These are phyloP conservation scores for Myotis brandtii DNA, from an alignment of 2,113 vertebrate species.

Conservation along the genomic window DNA sequence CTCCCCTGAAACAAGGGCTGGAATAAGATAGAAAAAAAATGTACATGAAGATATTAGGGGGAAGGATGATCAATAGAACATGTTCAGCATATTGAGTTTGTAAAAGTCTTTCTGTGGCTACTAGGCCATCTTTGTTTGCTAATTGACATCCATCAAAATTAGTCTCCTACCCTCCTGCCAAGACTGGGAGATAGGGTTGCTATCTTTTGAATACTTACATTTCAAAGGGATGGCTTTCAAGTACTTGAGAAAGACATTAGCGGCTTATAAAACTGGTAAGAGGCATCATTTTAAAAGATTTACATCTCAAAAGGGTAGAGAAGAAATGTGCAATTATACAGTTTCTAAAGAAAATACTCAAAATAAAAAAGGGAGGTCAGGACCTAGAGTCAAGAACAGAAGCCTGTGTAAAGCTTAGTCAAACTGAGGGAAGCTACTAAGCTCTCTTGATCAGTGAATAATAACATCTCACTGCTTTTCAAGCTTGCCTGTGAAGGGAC, in stretches of 20 bases:
- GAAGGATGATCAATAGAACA: not conserved
- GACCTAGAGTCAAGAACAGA: not conserved
- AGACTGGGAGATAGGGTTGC: not conserved
- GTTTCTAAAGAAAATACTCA: conserved; percentile 7
- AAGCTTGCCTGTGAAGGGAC: not conserved
- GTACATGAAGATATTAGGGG: not conserved
- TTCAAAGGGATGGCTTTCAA: not conserved
- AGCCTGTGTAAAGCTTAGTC: not conserved
- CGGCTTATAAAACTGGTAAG: not conserved
- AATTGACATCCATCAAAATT: not conserved
- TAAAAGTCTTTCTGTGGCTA: not conserved
- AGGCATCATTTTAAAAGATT: not conserved
- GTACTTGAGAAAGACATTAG: not conserved
- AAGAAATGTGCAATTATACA: not conserved
- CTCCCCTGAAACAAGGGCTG: not conserved
- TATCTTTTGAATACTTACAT: not conserved
- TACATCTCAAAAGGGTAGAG: not conserved
- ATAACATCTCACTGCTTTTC: not conserved
- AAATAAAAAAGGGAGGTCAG: not conserved
- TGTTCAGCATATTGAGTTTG: not conserved
- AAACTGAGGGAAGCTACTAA: not conserved
- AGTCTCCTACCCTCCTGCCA: not conserved
- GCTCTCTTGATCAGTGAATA: not conserved
- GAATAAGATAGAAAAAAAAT: not conserved
- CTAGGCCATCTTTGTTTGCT: not conserved